Evolutionary conservation across 2,797 vertebrate species (phyloP).

Genomic region (Schizothorax lantsangensis): DNA sequence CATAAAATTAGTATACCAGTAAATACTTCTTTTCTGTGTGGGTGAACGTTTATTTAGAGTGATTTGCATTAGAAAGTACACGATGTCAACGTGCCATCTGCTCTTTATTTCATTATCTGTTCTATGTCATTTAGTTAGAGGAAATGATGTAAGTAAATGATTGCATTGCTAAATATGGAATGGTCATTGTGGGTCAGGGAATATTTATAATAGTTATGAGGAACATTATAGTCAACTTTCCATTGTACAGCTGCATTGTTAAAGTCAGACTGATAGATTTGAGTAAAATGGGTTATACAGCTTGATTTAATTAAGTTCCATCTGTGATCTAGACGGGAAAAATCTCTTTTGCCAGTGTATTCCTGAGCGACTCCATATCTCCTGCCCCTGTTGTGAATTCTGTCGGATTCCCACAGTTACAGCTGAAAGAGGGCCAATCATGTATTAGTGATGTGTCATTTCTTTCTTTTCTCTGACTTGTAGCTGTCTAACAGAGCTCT

Average conservation of each 20-base stretch:
- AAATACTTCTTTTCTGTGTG: not conserved
- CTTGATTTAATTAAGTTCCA: slow-evolving; percentile 21
- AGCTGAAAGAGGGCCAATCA: slow-evolving; percentile 19
- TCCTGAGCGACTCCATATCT: slow-evolving; percentile 14
- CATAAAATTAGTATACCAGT: not conserved
- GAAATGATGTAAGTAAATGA: not conserved
- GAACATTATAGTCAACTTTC: slow-evolving; percentile 18
- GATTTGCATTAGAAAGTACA: not conserved
- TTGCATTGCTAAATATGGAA: slow-evolving; percentile 14
- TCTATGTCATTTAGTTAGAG: not conserved
- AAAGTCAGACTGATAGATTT: slow-evolving; percentile 13
- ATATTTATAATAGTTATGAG: slow-evolving; percentile 12
- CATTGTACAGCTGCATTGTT: not conserved
- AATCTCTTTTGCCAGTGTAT: not conserved
- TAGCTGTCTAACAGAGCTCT: slow-evolving; percentile 18
- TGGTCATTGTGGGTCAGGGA: slow-evolving; percentile 5
- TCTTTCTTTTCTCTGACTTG: slow-evolving; percentile 16
- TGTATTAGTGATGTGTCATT: slow-evolving; percentile 31
- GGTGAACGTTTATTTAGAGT: not conserved
- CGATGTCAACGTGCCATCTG: not conserved
- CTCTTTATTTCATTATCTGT: not conserved
- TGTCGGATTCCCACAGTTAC: slow-evolving; percentile 11
- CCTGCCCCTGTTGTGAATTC: slow-evolving; percentile 3
- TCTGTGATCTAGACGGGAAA: not conserved
- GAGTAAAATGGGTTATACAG: not conserved